phyloP scores from a whole-genome alignment of 2,113 vertebrate species.

The Aegotheles bennettii region DNA sequence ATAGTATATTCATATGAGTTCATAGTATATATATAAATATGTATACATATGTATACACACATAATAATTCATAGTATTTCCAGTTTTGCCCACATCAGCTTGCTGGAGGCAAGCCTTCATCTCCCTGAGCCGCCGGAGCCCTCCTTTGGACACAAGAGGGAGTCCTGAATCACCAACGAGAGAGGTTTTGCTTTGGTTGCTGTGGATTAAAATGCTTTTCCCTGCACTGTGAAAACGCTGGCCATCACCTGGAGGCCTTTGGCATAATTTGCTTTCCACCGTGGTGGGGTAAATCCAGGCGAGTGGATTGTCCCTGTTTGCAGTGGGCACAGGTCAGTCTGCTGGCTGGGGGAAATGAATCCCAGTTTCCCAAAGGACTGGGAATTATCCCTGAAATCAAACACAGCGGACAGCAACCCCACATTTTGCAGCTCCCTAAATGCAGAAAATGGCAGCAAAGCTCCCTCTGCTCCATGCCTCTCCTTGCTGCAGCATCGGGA shows the following conservation, averaged over 20 bases:
- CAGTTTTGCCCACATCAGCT: not conserved
- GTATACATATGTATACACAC: too few species aligned
- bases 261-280: not conserved
- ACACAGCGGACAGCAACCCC: too few species aligned
- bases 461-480: accelerated
- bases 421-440: not conserved
- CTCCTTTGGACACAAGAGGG: constrained; percentile 52
- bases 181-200: not conserved
- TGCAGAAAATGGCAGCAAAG: not conserved
- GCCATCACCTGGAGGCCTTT: not conserved
- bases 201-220: not conserved
- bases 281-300: not conserved
- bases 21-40: too few species aligned
- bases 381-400: not conserved
- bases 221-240: not conserved
- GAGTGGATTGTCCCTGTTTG: not conserved
- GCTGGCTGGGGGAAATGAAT: accelerated
- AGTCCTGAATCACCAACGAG: constrained; percentile 18
- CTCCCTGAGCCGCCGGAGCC: not conserved
- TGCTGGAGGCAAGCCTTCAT: not conserved
- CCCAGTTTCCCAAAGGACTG: accelerated
- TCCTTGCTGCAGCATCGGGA: accelerated
- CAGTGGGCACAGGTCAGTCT: not conserved
- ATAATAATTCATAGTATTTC: not conserved
- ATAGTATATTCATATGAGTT: not conserved